Evolutionary conservation across 2,888 invertebrate genomes (phyloP).

Genomic region (Exocentrus adspersus): DNA sequence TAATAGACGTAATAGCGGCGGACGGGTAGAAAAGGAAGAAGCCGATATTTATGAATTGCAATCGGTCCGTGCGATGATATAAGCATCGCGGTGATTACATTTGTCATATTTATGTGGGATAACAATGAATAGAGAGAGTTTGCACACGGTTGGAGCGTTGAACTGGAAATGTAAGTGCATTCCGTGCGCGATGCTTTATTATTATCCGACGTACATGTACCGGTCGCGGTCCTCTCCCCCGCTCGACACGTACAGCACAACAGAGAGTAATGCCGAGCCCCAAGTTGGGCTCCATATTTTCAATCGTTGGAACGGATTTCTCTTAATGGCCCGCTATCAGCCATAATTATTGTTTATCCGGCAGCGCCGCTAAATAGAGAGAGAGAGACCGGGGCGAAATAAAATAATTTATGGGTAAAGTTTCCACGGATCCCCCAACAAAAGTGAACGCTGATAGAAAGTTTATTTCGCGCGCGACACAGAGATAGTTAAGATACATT

Average conservation of each 20-base stretch:
- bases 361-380: too few species aligned
- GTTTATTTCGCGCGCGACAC: slow-evolving; percentile 1
- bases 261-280: too few species aligned
- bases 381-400: not conserved
- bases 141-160: slow-evolving; percentile 15
- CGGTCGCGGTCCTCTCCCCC: not conserved
- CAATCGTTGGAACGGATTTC: too few species aligned
- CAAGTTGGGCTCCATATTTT: too few species aligned
- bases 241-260: too few species aligned
- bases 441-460: slow-evolving; percentile 17
- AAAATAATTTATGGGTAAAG: slow-evolving; percentile 15
- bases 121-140: slow-evolving; percentile 24
- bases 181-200: slow-evolving; percentile 16
- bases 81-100: slow-evolving; percentile 21
- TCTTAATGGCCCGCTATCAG: too few species aligned
- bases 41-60: slow-evolving; percentile 7
- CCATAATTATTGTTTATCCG: too few species aligned
- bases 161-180: slow-evolving; percentile 12
- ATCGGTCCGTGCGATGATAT: slow-evolving; percentile 17
- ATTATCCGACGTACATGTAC: slow-evolving; percentile 10
- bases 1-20: not conserved
- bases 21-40: not conserved
- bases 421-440: slow-evolving; percentile 9
- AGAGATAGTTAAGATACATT: slow-evolving; percentile 7
- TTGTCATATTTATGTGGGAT: slow-evolving; percentile 27